Evolutionary conservation across 2,113 vertebrate species (phyloP).

Genomic region (Cercocebus atys): DNA sequence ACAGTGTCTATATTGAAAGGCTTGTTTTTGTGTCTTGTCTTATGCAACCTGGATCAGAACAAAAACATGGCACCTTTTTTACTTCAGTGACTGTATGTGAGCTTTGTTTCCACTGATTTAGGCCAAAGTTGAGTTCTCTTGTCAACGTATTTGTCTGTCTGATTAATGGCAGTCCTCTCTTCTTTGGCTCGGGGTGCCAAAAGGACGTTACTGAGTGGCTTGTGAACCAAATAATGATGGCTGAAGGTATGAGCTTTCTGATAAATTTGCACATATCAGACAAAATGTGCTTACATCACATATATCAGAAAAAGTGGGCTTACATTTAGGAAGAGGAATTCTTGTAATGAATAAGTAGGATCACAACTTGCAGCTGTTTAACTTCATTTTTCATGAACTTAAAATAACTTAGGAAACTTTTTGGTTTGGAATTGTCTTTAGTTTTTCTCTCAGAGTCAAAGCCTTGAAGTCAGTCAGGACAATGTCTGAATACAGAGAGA

Average conservation of each 20-base stretch:
- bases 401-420: neutral
- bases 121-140: neutral
- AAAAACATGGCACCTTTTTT: neutral
- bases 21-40: constrained; percentile 3
- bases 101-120: neutral
- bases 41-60: constrained; percentile 20
- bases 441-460: neutral
- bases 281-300: neutral
- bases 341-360: neutral
- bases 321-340: neutral
- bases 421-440: neutral
- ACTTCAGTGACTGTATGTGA: neutral
- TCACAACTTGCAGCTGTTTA: neutral
- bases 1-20: neutral
- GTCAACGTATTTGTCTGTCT: neutral
- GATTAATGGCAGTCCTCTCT: neutral
- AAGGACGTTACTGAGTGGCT: neutral
- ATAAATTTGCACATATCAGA: neutral
- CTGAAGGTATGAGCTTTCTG: neutral
- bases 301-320: neutral
- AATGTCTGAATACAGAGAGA: neutral
- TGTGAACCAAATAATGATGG: neutral
- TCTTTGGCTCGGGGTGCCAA: neutral
- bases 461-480: neutral
- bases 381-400: constrained; percentile 16